Percentiles rank a stretch among this genome's conserved stretches.
These are phyloP conservation scores for Melolontha melolontha DNA, from an alignment of 2,888 invertebrate genomes.

Conservation along the genomic window DNA sequence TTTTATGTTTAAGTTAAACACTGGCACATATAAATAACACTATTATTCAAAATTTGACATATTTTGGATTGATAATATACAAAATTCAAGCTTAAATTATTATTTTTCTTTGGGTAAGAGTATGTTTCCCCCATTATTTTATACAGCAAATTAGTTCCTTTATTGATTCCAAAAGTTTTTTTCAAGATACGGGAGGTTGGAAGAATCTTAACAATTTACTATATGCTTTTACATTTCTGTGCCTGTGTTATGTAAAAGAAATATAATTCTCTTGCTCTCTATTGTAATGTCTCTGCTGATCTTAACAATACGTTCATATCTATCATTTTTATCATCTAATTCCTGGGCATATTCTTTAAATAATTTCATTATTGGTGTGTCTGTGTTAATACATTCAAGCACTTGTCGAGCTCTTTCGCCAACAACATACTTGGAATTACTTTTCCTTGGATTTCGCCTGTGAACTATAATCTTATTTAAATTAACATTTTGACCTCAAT, in stretches of 20 bases:
- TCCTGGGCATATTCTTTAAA: slow-evolving; percentile 75
- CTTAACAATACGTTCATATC: slow-evolving; percentile 86
- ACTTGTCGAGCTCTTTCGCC: slow-evolving; percentile 66
- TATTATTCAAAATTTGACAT: too few species aligned
- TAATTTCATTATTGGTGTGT: slow-evolving; percentile 70
- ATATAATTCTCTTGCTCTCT: slow-evolving; percentile 91
- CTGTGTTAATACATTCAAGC: slow-evolving; percentile 65
- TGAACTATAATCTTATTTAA: slow-evolving; percentile 14
- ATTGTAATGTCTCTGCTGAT: slow-evolving; percentile 86
- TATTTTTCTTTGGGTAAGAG: too few species aligned
- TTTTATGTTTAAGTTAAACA: too few species aligned
- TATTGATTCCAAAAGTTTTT: too few species aligned
- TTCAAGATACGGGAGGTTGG: too few species aligned
- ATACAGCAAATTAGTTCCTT: too few species aligned
- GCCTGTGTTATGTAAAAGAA: slow-evolving; percentile 82
- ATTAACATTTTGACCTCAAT: neutral
- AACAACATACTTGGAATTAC: slow-evolving; percentile 53
- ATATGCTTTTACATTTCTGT: slow-evolving; percentile 58
- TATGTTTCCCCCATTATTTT: too few species aligned
- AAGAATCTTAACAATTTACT: too few species aligned
- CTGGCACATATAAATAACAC: too few species aligned
- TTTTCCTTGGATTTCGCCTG: slow-evolving; percentile 28
- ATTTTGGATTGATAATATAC: too few species aligned
- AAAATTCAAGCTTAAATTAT: too few species aligned
- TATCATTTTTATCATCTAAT: slow-evolving; percentile 84